These are phyloP conservation scores for Ochotona curzoniae DNA, from an alignment of 2,113 vertebrate species.

Conservation along the genomic window DNA sequence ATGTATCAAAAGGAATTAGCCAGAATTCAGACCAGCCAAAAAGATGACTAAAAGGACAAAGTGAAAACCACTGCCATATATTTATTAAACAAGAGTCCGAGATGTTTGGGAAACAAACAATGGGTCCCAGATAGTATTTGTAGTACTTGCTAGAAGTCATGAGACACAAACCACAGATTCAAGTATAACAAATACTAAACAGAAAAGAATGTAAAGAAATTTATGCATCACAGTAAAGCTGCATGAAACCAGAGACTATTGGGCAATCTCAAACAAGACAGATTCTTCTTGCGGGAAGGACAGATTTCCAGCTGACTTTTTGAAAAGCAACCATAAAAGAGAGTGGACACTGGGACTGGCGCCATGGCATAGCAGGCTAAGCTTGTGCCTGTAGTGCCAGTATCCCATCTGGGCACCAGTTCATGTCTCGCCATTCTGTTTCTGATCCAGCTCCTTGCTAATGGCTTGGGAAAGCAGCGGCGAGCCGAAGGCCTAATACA, in stretches of 20 bases:
- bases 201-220: slow-evolving; percentile 46
- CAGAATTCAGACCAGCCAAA: background rate
- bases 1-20: background rate
- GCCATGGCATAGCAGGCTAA: too few species aligned
- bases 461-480: too few species aligned
- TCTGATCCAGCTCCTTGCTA: too few species aligned
- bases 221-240: background rate
- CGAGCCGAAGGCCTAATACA: background rate
- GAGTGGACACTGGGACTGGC: background rate
- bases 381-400: too few species aligned
- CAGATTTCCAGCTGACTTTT: background rate
- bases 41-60: background rate
- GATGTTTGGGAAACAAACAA: background rate
- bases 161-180: background rate
- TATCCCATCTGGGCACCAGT: too few species aligned
- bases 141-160: slow-evolving; percentile 50
- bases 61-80: slow-evolving; percentile 2
- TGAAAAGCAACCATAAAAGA: slow-evolving; percentile 16
- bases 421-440: too few species aligned
- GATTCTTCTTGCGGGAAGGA: background rate
- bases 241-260: slow-evolving; percentile 32
- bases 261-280: slow-evolving; percentile 38
- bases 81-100: slow-evolving; percentile 33
- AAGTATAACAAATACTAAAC: slow-evolving; percentile 38
- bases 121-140: background rate